phyloP scores from a whole-genome alignment of 2,888 invertebrate species.

The Agelastica alni region DNA sequence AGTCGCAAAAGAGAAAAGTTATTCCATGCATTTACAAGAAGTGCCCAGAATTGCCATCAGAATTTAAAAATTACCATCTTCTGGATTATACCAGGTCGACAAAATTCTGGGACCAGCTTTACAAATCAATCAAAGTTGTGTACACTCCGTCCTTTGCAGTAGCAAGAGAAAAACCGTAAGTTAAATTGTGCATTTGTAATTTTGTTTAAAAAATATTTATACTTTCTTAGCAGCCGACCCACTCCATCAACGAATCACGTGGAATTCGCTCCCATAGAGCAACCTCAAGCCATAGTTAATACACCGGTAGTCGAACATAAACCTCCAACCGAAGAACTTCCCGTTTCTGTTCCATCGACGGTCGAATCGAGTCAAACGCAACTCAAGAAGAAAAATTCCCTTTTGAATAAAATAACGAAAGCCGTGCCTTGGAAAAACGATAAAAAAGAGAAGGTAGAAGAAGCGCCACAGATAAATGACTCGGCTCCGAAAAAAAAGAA shows the following conservation, averaged over 20 bases:
- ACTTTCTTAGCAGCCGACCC: slow-evolving; percentile 13
- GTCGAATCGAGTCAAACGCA: not conserved
- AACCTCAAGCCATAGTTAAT: not conserved
- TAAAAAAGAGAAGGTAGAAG: slow-evolving; percentile 1
- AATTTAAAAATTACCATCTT: slow-evolving; percentile 68
- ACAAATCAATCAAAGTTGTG: slow-evolving; percentile 58
- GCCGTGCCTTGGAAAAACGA: slow-evolving; percentile 5
- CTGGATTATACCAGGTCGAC: slow-evolving; percentile 62
- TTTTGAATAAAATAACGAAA: slow-evolving; percentile 7
- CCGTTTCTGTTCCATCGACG: not conserved
- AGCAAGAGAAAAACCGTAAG: not conserved
- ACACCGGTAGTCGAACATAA: not conserved
- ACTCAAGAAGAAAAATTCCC: slow-evolving; percentile 19
- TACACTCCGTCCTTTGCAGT: slow-evolving; percentile 3
- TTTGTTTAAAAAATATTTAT: too few species aligned
- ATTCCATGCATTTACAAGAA: slow-evolving; percentile 37
- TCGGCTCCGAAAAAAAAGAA: slow-evolving; percentile 10
- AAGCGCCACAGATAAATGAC: slow-evolving; percentile 11
- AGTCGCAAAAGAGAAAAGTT: slow-evolving; percentile 32
- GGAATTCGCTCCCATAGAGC: slow-evolving; percentile 8
- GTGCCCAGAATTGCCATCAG: slow-evolving; percentile 63
- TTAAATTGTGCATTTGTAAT: too few species aligned
- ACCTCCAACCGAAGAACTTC: not conserved
- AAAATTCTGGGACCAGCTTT: slow-evolving; percentile 74
- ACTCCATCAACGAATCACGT: slow-evolving; percentile 12